Evolutionary conservation across 1,140 invertebrate species (phyloP), one percentile per base, ranked within the genome.

Genomic region (Neomicropteryx cornuta): DNA sequence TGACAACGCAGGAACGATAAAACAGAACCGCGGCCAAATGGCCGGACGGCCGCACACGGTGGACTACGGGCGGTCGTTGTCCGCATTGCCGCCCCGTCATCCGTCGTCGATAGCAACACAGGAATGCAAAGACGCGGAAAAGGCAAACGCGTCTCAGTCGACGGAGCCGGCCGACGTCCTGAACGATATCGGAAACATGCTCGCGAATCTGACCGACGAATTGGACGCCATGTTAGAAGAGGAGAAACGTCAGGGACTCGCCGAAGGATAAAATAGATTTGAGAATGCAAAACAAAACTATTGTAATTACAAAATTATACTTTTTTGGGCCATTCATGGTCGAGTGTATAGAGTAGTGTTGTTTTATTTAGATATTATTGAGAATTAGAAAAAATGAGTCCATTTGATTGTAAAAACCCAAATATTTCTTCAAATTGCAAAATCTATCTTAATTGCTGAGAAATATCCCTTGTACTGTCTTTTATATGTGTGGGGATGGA

Each of bases 1-100:
- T 63, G 95, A 98, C 57, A 97, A 97, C 68, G 91, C 92, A 22
- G 95, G 94, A 8, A 98, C 95, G 18, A 97, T 98, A 55, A 94
- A 95, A 49, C 72, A 70, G 56, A 72, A 64, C 53, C 65, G 55
- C 13, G 55, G 57, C 28, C 67, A 58, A 41, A 60, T 64, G 11
- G 53, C 60, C 1, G 60, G 64, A 10, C 46, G 70, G 10, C 70
- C 70, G 3, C 63, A 65, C 46, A 61, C 61, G 1, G 61, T 58
- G 2, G 63, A 66, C 44, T 66, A 63, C 46, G 57, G 62, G 4
- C 51, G 62, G 21, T 37, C 51, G 4, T 49, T 62, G 0, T 37
- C 58, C 14, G 42, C 42, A 4, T 53, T 62, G 4, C 62, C 62
- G 3, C 64, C 64, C 4, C 43, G 58, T n/a, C 52, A 44, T 42